phyloP scores from a whole-genome alignment of 2,888 invertebrate species.

The Blastobasis lacticolella region DNA sequence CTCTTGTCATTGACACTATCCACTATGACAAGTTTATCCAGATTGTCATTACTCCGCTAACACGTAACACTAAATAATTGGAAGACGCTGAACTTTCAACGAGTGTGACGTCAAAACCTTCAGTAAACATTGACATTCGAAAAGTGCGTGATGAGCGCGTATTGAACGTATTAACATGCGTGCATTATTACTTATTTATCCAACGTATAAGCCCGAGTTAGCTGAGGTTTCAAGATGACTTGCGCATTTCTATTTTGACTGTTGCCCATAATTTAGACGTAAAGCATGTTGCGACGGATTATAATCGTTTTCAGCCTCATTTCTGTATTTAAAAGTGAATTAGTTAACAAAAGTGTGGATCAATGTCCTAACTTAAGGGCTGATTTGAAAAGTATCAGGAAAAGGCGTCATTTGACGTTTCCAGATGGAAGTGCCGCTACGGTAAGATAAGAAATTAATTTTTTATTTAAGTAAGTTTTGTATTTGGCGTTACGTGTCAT shows the following conservation, averaged over 20 bases:
- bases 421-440: conserved; percentile 33
- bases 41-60: no score
- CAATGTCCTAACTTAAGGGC: conserved; percentile 31
- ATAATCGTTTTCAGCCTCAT: neutral
- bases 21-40: no score
- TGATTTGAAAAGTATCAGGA: conserved; percentile 24
- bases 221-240: neutral
- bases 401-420: conserved; percentile 33
- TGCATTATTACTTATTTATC: neutral
- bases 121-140: neutral
- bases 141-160: neutral
- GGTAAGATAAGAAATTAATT: conserved; percentile 28
- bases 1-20: no score
- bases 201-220: neutral
- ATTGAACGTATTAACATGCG: neutral
- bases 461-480: no score
- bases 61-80: no score
- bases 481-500: no score
- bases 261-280: no score
- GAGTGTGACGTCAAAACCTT: no score
- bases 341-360: conserved; percentile 28
- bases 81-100: no score
- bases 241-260: neutral
- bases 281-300: no score
- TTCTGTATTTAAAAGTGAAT: neutral